Conservation (phyloP, 2,113 vertebrate genomes). For the Burhinus oedicnemus region DNA sequence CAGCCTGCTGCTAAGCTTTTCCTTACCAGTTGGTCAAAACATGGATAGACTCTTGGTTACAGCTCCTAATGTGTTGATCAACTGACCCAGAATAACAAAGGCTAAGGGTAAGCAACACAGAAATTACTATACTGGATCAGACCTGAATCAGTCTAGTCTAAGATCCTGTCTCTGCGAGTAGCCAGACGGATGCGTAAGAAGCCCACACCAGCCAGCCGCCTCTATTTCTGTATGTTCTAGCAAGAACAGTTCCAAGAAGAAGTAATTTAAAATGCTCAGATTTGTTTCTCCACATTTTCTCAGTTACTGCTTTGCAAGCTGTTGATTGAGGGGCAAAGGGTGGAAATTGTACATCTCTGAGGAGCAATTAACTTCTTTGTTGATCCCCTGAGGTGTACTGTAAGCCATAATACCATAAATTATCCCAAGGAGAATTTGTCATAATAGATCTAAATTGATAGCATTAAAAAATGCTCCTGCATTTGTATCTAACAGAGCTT, state of each 20-base stretch:
- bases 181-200: neutral
- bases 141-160: neutral
- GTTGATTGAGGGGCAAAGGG: slow-evolving; percentile 11
- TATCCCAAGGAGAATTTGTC: slow-evolving; percentile 24
- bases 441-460: neutral
- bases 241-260: neutral
- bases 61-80: slow-evolving; percentile 44
- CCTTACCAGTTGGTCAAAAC: slow-evolving; percentile 54
- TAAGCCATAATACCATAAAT: slow-evolving; percentile 27
- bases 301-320: slow-evolving; percentile 10
- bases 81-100: slow-evolving; percentile 56
- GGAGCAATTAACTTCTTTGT: slow-evolving; percentile 41
- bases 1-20: slow-evolving; percentile 50
- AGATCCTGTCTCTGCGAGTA: neutral
- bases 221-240: neutral
- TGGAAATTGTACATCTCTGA: slow-evolving; percentile 24
- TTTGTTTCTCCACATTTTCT: neutral
- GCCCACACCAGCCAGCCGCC: neutral
- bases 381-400: neutral
- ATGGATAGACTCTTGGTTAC: slow-evolving; percentile 41
- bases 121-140: slow-evolving; percentile 15
- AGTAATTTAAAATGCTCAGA: neutral
- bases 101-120: slow-evolving; percentile 29
- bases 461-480: neutral
- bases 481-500: neutral